A percentile compares a stretch with the other conserved stretches of the same genome.
phyloP scores from a whole-genome alignment of 2,888 invertebrate species.

The Agrochola lychnidis region DNA sequence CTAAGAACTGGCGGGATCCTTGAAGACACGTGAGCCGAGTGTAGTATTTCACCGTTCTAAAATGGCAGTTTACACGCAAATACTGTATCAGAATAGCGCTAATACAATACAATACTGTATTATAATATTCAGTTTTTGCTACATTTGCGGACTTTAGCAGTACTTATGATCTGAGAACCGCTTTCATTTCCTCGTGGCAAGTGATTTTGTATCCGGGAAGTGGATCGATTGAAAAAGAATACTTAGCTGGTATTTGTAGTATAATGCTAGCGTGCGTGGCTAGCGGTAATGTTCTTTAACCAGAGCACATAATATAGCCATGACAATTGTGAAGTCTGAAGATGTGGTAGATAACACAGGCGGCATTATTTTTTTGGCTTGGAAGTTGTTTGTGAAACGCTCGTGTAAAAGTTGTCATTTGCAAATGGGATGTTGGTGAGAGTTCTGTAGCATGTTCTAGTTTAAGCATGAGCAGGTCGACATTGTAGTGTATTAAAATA shows the following conservation, averaged over 20 bases:
- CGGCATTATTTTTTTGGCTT: neutral
- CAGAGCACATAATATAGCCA: conserved; percentile 27
- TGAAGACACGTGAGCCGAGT: conserved; percentile 43
- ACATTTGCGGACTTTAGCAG: conserved; percentile 32
- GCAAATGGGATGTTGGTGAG: conserved; percentile 18
- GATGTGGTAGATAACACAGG: conserved; percentile 41
- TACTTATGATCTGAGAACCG: conserved; percentile 51
- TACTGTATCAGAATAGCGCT: conserved; percentile 10
- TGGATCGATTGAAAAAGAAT: conserved; percentile 58
- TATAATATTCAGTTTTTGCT: conserved; percentile 26
- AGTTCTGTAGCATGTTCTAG: conserved; percentile 2
- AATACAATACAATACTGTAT: conserved; percentile 14
- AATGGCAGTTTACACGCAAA: conserved; percentile 44
- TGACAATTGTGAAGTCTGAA: conserved; percentile 27
- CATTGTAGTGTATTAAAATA: neutral
- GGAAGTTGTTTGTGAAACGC: conserved; percentile 24
- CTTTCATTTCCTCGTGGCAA: conserved; percentile 73
- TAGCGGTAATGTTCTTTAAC: conserved; percentile 43
- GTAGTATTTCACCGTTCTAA: conserved; percentile 57
- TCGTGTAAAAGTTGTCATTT: conserved; percentile 5
- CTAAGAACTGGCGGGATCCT: conserved; percentile 49
- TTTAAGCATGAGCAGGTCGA: conserved; percentile 3
- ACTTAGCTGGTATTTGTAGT: conserved; percentile 57
- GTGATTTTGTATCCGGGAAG: conserved; percentile 72
- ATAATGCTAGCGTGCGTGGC: conserved; percentile 49